Base-by-base conservation (phyloP, 2,797 vertebrate species). In the Liasis olivaceus region DNA sequence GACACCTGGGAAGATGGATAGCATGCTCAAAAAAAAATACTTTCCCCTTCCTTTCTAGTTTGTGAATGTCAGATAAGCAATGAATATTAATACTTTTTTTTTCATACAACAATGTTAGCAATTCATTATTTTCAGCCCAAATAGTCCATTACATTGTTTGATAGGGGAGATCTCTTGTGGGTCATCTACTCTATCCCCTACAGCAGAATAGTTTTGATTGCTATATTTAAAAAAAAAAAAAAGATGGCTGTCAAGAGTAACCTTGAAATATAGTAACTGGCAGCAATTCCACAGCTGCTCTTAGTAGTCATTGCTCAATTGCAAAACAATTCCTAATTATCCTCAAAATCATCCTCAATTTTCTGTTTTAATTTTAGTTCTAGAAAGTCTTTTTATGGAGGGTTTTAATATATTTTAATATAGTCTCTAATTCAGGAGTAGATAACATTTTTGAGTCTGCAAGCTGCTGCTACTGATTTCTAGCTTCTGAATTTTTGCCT, bases 41-140 rank as follows among this genome's bases (percentile, higher is more conserved):
- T 77, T 59, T 54, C 42, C 60, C 56, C 60, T 84, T 91, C 62
- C 60, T 87, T 63, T 85, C 62, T 58, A 77, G 77, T 87, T 94
- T 89, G 89, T 59, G 31, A 91, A 90, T 89, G 77, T 91, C 87
- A 92, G 90, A 92, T 81, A 95, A 88, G 59, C 63, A 88, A 92
- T 90, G 89, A 91, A 91, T 91, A 88, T 88, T 88, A 93, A 93
- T 93, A 89, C 28, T 89, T 88, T 69, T 42, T 42, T 66, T 54
- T 69, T 77, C 58, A 22, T 90, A 59, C 85, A 92, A 94, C 63
- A 86, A 92, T 17, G 58, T 86, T 88, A 95, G 47, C 8, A 66
- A 88, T 88, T 85, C 36, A 64, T 92, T 92, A 59, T 88, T 91
- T 94, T 89, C 90, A 63, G 63, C 91, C 89, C 63, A 91, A 92